These are phyloP conservation scores for Lytechinus pictus DNA, from an alignment of 35 echinoderm and acorn worm genomes.

Conservation along the genomic window DNA sequence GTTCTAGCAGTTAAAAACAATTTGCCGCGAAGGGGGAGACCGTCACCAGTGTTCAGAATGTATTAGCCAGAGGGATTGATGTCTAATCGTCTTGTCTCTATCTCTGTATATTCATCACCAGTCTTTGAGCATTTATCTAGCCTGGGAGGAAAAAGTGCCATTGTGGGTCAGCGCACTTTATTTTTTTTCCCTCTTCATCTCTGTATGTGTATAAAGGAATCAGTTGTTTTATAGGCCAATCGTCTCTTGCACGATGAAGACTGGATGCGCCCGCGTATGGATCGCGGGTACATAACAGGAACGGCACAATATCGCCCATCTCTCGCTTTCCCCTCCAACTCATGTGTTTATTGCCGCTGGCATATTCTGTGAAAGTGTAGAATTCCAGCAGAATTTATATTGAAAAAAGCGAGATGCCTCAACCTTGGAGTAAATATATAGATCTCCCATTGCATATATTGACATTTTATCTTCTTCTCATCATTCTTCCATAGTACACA, in stretches of 20 bases:
- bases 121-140: background rate
- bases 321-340: background rate
- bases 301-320: background rate
- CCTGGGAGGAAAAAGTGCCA: background rate
- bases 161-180: background rate
- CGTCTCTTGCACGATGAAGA: background rate
- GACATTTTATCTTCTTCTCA: background rate
- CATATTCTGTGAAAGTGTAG: background rate
- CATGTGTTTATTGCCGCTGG: background rate
- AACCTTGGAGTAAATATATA: slow-evolving; percentile 20
- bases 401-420: background rate
- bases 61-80: background rate
- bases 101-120: background rate
- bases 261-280: background rate
- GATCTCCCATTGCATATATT: background rate
- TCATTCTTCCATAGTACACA: background rate
- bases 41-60: background rate
- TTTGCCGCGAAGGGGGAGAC: background rate
- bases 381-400: background rate
- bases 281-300: background rate
- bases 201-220: background rate
- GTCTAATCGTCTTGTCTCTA: background rate
- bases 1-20: background rate
- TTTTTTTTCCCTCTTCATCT: background rate
- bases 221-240: background rate